A percentile compares a stretch with the other conserved stretches of the same genome.
These are phyloP conservation scores for Lepisosteus osseus DNA, from an alignment of 2,113 vertebrate species.

Conservation along the genomic window DNA sequence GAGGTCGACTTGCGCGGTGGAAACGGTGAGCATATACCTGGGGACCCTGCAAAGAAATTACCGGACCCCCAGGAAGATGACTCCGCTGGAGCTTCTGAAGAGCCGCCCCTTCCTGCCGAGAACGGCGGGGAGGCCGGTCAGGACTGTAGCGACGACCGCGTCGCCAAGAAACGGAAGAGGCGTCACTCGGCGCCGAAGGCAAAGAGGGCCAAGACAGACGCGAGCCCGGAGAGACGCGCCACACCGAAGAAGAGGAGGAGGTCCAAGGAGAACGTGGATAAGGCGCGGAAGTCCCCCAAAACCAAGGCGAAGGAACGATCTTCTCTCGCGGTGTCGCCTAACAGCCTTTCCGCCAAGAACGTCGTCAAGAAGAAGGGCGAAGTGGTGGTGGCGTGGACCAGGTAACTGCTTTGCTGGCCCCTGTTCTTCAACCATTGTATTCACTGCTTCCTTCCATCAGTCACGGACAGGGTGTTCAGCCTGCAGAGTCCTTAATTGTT, in stretches of 20 bases:
- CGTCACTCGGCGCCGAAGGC: slow-evolving; percentile 38
- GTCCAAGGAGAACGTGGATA: slow-evolving; percentile 14
- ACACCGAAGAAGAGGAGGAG: slow-evolving; percentile 43
- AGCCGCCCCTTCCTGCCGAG: slow-evolving; percentile 9
- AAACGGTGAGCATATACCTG: slow-evolving; percentile 15
- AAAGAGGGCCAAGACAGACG: slow-evolving; percentile 58
- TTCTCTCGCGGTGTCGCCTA: slow-evolving; percentile 51
- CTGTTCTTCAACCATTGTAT: background rate
- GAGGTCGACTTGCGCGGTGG: slow-evolving; percentile 9
- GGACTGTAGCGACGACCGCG: background rate
- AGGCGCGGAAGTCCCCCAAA: slow-evolving; percentile 39
- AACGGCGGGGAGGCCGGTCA: background rate
- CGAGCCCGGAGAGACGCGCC: slow-evolving; percentile 17
- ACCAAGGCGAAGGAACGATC: slow-evolving; percentile 11
- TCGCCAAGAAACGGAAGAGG: slow-evolving; percentile 50
- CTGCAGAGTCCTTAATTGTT: no score
- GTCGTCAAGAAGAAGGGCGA: slow-evolving; percentile 90
- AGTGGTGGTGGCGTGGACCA: slow-evolving; percentile 88
- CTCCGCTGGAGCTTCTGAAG: background rate
- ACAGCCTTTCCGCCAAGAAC: slow-evolving; percentile 86
- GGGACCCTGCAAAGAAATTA: background rate
- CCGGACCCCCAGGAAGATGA: slow-evolving; percentile 12
- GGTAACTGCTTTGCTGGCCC: slow-evolving; percentile 62
- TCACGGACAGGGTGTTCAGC: no score
- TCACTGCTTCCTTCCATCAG: no score